Conservation (phyloP, 2,113 vertebrate species). For the Salvelinus fontinalis region DNA sequence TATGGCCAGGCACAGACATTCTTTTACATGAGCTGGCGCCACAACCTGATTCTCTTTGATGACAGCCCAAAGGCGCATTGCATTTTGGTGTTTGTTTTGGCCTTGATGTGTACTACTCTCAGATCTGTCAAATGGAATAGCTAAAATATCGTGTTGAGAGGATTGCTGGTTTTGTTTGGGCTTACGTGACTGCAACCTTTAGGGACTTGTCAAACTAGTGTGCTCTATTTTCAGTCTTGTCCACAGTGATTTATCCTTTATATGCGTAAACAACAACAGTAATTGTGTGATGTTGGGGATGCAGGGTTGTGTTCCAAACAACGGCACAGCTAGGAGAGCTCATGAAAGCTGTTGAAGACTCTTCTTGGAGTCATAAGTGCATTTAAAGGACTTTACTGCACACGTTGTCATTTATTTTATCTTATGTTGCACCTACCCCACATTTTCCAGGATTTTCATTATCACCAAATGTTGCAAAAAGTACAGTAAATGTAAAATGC, state of each 20-base stretch:
- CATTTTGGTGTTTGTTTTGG: constrained; percentile 50
- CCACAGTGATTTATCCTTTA: background rate
- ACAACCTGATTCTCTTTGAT: constrained; percentile 50
- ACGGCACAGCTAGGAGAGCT: too few relatives aligned
- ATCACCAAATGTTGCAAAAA: too few relatives aligned
- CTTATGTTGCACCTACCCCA: too few relatives aligned
- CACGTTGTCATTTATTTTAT: too few relatives aligned
- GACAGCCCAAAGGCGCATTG: constrained; percentile 35
- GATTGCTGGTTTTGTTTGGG: constrained; percentile 36
- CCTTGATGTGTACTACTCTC: constrained; percentile 26
- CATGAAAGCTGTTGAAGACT: too few relatives aligned
- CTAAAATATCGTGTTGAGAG: constrained; percentile 30
- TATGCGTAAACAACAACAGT: too few relatives aligned
- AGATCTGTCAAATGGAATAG: constrained; percentile 28
- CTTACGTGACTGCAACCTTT: constrained; percentile 3
- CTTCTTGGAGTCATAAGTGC: too few relatives aligned
- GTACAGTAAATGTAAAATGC: too few relatives aligned
- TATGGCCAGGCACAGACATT: constrained; percentile 47
- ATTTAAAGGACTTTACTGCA: too few relatives aligned
- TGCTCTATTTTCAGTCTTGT: background rate
- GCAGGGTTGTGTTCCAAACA: too few relatives aligned
- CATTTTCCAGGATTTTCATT: too few relatives aligned
- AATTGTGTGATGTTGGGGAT: too few relatives aligned
- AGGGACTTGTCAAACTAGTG: constrained; percentile 23
- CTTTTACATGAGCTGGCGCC: constrained; percentile 63